Conservation (phyloP, 2,113 vertebrate species). For the Vimba vimba region DNA sequence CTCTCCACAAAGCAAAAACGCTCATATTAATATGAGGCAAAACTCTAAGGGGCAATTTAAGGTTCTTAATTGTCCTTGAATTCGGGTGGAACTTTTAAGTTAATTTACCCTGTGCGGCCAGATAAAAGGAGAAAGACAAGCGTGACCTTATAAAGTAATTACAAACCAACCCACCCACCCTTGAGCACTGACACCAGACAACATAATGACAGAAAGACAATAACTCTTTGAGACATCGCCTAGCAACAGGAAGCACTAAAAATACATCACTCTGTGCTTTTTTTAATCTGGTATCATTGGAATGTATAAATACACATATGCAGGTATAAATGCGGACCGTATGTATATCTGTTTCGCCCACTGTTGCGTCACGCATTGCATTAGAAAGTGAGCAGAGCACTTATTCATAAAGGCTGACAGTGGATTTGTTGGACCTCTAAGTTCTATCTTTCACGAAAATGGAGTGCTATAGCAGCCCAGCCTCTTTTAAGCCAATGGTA, state of each 20-base stretch:
- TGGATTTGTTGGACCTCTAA: neutral
- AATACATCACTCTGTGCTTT: slow-evolving; percentile 52
- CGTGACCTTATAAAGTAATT: slow-evolving; percentile 52
- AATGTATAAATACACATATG: slow-evolving; percentile 43
- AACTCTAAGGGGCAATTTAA: neutral
- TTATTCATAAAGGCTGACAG: slow-evolving; percentile 9
- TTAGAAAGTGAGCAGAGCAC: neutral
- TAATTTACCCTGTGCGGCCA: slow-evolving; percentile 1
- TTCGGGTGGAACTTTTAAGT: slow-evolving; percentile 9
- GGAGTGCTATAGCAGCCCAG: neutral
- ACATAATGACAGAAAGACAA: slow-evolving; percentile 62
- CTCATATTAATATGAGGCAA: neutral
- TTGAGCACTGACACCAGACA: slow-evolving; percentile 51
- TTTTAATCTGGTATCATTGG: slow-evolving; percentile 42
- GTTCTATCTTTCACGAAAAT: neutral
- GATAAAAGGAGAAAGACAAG: slow-evolving; percentile 10
- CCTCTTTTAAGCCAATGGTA: neutral
- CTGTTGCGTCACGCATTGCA: neutral
- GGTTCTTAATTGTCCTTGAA: neutral
- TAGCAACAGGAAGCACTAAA: slow-evolving; percentile 64
- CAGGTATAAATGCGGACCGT: slow-evolving; percentile 21
- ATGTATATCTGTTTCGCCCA: slow-evolving; percentile 1
- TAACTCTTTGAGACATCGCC: slow-evolving; percentile 58
- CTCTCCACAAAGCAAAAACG: neutral
- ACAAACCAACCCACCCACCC: slow-evolving; percentile 41